Evolutionary conservation across 2,888 invertebrate species (phyloP).

Genomic region (Odontomyia ornata): DNA sequence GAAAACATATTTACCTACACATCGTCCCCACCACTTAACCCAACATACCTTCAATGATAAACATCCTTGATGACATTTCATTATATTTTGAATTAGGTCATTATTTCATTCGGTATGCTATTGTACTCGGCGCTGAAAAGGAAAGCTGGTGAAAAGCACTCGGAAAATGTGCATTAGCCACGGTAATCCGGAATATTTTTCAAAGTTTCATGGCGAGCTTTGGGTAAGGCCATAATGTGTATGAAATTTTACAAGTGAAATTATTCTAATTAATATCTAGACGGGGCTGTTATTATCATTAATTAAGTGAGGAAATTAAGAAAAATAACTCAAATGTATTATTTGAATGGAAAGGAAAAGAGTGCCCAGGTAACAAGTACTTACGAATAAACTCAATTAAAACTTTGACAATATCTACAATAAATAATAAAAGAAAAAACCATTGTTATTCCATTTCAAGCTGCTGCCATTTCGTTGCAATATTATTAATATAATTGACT

Average conservation of each 20-base stretch:
- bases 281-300: constrained; percentile 12
- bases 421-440: no score
- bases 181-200: constrained; percentile 12
- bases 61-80: constrained; percentile 29
- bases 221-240: not conserved
- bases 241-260: not conserved
- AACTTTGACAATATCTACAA: no score
- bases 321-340: not conserved
- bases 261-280: constrained; percentile 21
- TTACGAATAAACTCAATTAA: no score
- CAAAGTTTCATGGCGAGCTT: not conserved
- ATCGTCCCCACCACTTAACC: no score
- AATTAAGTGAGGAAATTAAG: constrained; percentile 20
- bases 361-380: no score
- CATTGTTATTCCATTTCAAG: no score
- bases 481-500: no score
- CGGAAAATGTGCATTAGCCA: not conserved
- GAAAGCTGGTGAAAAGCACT: not conserved
- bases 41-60: not conserved
- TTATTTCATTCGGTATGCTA: not conserved
- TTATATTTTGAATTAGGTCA: constrained; percentile 20
- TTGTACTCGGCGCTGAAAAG: not conserved
- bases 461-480: no score
- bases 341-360: no score
- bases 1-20: no score